phyloP scores from a whole-genome alignment of 1,140 invertebrate genomes.

The Drosophila orosa region DNA sequence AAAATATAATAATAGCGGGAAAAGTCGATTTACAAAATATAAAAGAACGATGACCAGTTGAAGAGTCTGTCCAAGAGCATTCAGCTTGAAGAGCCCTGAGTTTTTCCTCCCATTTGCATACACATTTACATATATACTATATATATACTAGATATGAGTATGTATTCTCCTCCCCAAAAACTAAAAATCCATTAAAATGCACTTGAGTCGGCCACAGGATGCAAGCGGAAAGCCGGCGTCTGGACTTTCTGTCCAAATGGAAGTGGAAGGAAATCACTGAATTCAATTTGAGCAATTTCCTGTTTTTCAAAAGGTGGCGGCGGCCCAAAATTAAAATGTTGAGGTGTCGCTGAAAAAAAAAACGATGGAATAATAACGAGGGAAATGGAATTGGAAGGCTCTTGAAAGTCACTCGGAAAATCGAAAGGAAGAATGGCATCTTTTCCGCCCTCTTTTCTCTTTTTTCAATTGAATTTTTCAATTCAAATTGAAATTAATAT shows the following conservation, averaged over 20 bases:
- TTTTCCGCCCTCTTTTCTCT: constrained; percentile 19
- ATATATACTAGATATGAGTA: not conserved
- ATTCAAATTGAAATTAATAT: constrained; percentile 79
- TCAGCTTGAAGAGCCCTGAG: not conserved
- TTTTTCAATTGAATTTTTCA: constrained; percentile 69
- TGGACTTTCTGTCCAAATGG: constrained; percentile 21
- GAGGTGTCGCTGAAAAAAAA: constrained; percentile 8
- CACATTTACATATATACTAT: not conserved
- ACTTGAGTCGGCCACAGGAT: constrained; percentile 55
- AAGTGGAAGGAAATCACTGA: constrained; percentile 64
- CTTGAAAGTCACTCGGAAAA: constrained; percentile 37
- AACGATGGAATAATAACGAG: not conserved
- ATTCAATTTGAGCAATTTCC: constrained; percentile 80
- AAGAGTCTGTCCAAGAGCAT: not conserved
- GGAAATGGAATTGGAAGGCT: constrained; percentile 38
- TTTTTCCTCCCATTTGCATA: constrained; percentile 15
- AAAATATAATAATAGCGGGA: no score
- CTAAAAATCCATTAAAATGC: constrained; percentile 69
- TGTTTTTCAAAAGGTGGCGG: constrained; percentile 63
- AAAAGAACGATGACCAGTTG: not conserved
- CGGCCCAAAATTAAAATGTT: constrained; percentile 61
- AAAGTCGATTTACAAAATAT: no score
- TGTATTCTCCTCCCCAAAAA: constrained; percentile 7
- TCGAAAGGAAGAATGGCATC: constrained; percentile 9
- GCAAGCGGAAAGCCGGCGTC: constrained; percentile 21